Conservation (phyloP, 2,888 invertebrate species). For the Agrochola circellaris region DNA sequence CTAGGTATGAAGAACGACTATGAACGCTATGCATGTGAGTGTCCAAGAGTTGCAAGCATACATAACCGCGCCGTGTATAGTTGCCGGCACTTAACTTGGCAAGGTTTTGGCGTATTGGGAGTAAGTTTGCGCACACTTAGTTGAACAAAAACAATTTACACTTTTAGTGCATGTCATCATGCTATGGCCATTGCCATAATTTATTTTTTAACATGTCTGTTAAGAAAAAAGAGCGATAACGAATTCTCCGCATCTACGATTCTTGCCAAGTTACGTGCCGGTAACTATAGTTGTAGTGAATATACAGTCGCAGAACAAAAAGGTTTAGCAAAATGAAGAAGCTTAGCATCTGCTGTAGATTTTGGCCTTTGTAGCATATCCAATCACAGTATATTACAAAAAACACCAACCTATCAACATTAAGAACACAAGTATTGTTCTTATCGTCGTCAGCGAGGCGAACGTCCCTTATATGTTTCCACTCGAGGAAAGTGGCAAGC, state of each 20-base stretch:
- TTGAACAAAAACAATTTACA: no score
- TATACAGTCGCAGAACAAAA: not conserved
- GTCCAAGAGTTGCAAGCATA: not conserved
- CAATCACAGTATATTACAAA: slow-evolving; percentile 2
- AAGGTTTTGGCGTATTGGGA: no score
- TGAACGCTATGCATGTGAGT: not conserved
- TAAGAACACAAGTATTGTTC: slow-evolving; percentile 91
- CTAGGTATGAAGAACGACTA: not conserved
- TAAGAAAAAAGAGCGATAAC: no score
- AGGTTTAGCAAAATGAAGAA: not conserved
- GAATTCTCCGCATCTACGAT: no score
- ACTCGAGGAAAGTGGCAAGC: slow-evolving; percentile 88
- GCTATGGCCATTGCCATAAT: no score
- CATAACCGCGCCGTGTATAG: not conserved
- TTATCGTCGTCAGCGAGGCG: slow-evolving; percentile 90
- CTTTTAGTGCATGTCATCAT: no score
- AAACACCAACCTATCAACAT: slow-evolving; percentile 91
- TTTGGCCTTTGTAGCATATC: not conserved
- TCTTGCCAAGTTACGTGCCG: no score
- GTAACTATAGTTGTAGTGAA: not conserved
- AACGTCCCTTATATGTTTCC: slow-evolving; percentile 91
- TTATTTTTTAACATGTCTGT: no score
- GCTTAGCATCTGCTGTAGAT: not conserved
- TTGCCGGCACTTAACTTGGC: no score
- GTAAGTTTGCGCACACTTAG: no score